These are phyloP conservation scores for Hippocampus mohnikei DNA, from an alignment of 2,113 vertebrate species.

Conservation along the genomic window DNA sequence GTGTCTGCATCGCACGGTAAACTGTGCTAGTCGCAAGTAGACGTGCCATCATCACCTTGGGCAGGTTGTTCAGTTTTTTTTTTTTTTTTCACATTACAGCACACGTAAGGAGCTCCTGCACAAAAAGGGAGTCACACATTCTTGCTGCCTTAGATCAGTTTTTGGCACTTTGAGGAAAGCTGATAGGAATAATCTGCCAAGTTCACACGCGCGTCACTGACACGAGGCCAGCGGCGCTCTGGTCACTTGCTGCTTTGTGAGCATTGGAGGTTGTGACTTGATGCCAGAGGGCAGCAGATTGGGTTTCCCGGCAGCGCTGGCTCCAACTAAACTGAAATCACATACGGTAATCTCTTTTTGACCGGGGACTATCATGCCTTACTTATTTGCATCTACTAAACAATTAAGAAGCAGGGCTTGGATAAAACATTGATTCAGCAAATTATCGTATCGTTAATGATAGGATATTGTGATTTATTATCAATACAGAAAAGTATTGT, in stretches of 20 bases:
- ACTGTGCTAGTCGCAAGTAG: slow-evolving; percentile 37
- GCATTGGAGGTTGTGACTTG: slow-evolving; percentile 28
- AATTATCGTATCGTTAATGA: neutral
- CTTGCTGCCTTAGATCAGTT: slow-evolving; percentile 50
- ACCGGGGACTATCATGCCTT: neutral
- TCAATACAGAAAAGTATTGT: neutral
- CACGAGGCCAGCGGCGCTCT: slow-evolving; percentile 46
- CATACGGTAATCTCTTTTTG: neutral
- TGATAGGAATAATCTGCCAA: slow-evolving; percentile 62
- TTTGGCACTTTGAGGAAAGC: slow-evolving; percentile 53
- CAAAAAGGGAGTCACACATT: slow-evolving; percentile 5
- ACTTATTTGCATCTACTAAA: neutral
- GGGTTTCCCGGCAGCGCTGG: slow-evolving; percentile 78
- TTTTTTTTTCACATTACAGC: neutral
- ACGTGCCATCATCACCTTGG: slow-evolving; percentile 6
- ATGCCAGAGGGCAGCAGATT: slow-evolving; percentile 54
- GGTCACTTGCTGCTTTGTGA: slow-evolving; percentile 42
- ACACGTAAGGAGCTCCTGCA: slow-evolving; percentile 28
- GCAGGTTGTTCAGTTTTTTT: neutral
- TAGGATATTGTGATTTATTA: neutral
- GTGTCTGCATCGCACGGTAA: slow-evolving; percentile 59
- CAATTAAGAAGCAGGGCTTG: neutral
- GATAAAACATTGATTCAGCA: neutral
- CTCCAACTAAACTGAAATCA: slow-evolving; percentile 26
- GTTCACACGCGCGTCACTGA: slow-evolving; percentile 57